Evolutionary conservation across 2,888 invertebrate species (phyloP), one percentile per base, ranked within the genome.

Genomic region (Laothoe populi): DNA sequence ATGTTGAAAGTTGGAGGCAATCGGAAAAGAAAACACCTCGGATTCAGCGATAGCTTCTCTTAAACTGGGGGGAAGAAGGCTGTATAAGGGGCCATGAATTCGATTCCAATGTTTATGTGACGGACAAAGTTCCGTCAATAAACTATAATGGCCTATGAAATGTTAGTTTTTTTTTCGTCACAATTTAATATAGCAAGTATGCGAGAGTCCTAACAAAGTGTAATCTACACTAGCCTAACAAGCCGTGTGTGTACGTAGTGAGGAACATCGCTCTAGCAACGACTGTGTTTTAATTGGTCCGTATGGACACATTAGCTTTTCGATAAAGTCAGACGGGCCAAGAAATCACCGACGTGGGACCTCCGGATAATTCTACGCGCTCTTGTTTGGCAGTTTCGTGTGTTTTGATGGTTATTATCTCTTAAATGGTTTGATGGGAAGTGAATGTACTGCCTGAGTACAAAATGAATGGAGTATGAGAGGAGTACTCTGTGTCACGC

Each of bases 221-320:
- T 31, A 53, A 53, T 35, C 31, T 19, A 53, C 53, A 53, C 53
- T 35, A 35, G 11, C 35, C 53, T 53, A 53, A 53, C 53, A 53
- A 19, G 35, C 49, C 53, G 53, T 53, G 31, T 53, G 53, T 53
- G 31, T 53, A 26, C 19, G 19, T 35, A 53, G 53, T 53, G 19
- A 19, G 19, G 10, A 53, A 53, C 53, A 53, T 53, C 53, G 53
- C 35, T 53, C 53, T 53, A 53, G 53, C 31, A 53, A 19, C 53
- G 53, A 53, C 53, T 53, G 35, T 35, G 53, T 53, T 53, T 53
- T 53, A 53, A 53, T 53, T 53, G 53, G 31, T 19, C 53, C 53
- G 21, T 8, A n/a, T 53, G 53, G 53, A 53, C 53, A 35, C 53
- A 53, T 53, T 53, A 53, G 53, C 53, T 53, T 35, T 53, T 53